A percentile compares a stretch with the other conserved stretches of the same genome.
phyloP scores from a whole-genome alignment of 2,797 vertebrate genomes.

The Toxotes lorentzi region DNA sequence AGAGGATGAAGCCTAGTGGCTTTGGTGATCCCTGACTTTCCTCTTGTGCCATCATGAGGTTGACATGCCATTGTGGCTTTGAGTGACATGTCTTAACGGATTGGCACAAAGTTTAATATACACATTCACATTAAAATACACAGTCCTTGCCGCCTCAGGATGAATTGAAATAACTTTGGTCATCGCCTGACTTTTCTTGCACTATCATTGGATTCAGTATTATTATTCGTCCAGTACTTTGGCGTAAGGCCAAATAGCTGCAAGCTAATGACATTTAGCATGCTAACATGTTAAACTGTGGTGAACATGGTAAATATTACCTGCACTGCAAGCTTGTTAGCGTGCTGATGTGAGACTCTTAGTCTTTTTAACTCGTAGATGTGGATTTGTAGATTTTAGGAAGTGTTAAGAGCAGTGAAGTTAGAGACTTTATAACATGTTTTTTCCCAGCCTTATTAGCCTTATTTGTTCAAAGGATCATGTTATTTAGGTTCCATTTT shows the following conservation, averaged over 20 bases:
- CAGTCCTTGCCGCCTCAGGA: not conserved
- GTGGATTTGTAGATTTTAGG: too few species aligned
- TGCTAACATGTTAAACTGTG: not conserved
- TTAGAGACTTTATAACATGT: not conserved
- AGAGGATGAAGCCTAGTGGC: too few species aligned
- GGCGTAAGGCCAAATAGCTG: not conserved
- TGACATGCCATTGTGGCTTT: not conserved
- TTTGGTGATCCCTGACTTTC: not conserved
- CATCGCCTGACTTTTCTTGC: not conserved
- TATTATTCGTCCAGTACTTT: too few species aligned
- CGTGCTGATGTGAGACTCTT: not conserved
- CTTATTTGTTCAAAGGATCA: slow-evolving; percentile 5
- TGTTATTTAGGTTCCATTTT: slow-evolving; percentile 16
- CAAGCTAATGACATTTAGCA: not conserved
- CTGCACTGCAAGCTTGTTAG: not conserved
- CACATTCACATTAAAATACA: not conserved
- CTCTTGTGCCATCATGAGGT: not conserved
- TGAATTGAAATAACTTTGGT: not conserved
- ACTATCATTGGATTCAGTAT: too few species aligned
- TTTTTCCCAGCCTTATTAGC: not conserved
- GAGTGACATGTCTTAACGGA: not conserved
- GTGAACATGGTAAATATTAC: not conserved
- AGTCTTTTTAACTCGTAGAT: too few species aligned
- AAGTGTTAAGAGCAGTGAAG: not conserved
- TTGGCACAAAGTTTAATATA: not conserved